Evolutionary conservation across 2,113 vertebrate species (phyloP).

Genomic region (Zosterops lateralis): DNA sequence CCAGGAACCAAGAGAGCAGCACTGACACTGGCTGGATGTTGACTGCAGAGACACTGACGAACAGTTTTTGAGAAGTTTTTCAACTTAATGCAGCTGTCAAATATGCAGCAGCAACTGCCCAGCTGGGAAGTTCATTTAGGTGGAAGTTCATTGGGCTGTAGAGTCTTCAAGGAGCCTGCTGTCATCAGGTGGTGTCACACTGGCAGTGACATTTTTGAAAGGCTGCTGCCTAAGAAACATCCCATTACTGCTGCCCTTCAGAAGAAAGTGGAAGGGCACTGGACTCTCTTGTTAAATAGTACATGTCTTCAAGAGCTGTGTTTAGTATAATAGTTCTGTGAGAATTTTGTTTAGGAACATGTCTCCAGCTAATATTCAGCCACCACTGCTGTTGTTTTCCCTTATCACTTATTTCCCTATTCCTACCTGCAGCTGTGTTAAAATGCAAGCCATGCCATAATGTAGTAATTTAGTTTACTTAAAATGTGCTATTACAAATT

Average conservation of each 20-base stretch:
- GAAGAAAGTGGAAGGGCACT: background rate
- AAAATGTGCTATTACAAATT: fast-evolving
- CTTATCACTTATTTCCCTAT: background rate
- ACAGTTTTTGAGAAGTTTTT: background rate
- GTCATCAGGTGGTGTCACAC: background rate
- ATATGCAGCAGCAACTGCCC: background rate
- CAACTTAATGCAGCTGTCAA: background rate
- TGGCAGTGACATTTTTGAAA: background rate
- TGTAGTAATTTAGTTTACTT: background rate
- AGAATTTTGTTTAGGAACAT: background rate
- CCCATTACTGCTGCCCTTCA: background rate
- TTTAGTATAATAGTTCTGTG: background rate
- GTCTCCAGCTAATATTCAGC: background rate
- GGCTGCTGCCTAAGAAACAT: background rate
- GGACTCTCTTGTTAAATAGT: background rate
- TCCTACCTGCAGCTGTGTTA: background rate
- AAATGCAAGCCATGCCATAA: background rate
- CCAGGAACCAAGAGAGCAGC: background rate
- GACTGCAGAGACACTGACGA: background rate
- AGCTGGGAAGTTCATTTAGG: background rate
- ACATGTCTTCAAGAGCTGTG: background rate
- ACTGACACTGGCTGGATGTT: background rate
- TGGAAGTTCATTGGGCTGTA: background rate
- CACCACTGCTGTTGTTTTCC: background rate
- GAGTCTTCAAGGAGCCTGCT: background rate